Evolutionary conservation across 2,888 invertebrate genomes (phyloP), one percentile per base, ranked within the genome.

Genomic region (Dicyrtomina minuta): DNA sequence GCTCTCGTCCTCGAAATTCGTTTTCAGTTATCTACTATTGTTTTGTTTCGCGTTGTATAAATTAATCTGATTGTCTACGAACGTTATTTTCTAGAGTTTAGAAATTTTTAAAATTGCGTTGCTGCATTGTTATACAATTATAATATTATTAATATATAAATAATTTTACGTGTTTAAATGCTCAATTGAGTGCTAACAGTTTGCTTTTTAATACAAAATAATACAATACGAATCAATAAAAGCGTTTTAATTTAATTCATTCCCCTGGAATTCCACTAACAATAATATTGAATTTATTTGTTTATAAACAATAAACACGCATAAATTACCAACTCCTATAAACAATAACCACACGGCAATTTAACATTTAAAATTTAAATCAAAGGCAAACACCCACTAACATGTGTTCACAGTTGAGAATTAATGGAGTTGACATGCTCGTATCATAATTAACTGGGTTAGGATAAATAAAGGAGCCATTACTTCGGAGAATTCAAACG

Each of bases 401-500:
- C 13, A 46, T 33, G 4, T 8, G 33, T 33, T 33, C 33, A 33
- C 33, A 33, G 33, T 33, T 5, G 3, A 8, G 6, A 13, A 51
- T 82, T 82, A 87, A 81, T 90, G 90, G 79, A 91, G 84, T 82
- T 96, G 95, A 83, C 96, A 96, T 53, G 96, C 96, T 80, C 95
- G 86, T 66, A 96, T 90, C 76, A 96, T 93, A 77, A 96, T 89
- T 71, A 96, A 84, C 81, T 95, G 93, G 66, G 96, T 84, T 67
- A 96, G 84, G 75, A 96, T 92, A 82, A 95, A 96, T 64, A 96
- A 85, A 20, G 96, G 95, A 55, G 94, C 91, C 83, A 95, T 89
- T 3, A 96, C 91, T 85, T 96, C 96, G 70, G 94, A 93, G 81
- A 90, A 94, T 80, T 93, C 93, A 74, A 93, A 86, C 41, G 87